These are phyloP conservation scores for Malurus alboscapulatus DNA, from an alignment of 2,113 vertebrate species.

Conservation along the genomic window DNA sequence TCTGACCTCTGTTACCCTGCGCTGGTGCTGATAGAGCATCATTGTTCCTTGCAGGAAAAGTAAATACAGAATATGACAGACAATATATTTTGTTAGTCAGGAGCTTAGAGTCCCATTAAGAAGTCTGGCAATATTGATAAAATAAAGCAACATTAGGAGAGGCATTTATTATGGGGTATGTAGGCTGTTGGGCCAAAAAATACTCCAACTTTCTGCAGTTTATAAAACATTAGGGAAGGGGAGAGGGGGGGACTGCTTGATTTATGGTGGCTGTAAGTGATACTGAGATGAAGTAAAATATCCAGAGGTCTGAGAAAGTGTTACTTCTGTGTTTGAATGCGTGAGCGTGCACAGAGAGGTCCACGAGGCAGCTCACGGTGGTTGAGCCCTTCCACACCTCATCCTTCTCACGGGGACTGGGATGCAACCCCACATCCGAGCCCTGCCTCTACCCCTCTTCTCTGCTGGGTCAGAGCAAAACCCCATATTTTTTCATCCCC, in stretches of 20 bases:
- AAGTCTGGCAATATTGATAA: slow-evolving; percentile 66
- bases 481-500: fast-evolving
- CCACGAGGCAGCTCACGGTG: fast-evolving
- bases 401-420: background rate
- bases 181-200: slow-evolving; percentile 60
- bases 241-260: slow-evolving; percentile 35
- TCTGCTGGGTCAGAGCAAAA: background rate
- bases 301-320: slow-evolving; percentile 53
- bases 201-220: slow-evolving; percentile 66
- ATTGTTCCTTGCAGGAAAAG: slow-evolving; percentile 67
- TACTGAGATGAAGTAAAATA: slow-evolving; percentile 63
- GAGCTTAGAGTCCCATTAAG: slow-evolving; percentile 72
- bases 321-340: slow-evolving; percentile 38
- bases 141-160: slow-evolving; percentile 66
- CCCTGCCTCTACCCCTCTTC: background rate
- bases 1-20: slow-evolving; percentile 42
- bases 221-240: slow-evolving; percentile 68
- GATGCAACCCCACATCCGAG: background rate
- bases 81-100: slow-evolving; percentile 72
- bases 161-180: slow-evolving; percentile 65
- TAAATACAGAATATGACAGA: slow-evolving; percentile 75
- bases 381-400: background rate
- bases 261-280: slow-evolving; percentile 70
- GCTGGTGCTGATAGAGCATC: slow-evolving; percentile 62
- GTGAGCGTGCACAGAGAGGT: background rate